Evolutionary conservation across 2,113 vertebrate genomes (phyloP).

Genomic region (Apteryx owenii): DNA sequence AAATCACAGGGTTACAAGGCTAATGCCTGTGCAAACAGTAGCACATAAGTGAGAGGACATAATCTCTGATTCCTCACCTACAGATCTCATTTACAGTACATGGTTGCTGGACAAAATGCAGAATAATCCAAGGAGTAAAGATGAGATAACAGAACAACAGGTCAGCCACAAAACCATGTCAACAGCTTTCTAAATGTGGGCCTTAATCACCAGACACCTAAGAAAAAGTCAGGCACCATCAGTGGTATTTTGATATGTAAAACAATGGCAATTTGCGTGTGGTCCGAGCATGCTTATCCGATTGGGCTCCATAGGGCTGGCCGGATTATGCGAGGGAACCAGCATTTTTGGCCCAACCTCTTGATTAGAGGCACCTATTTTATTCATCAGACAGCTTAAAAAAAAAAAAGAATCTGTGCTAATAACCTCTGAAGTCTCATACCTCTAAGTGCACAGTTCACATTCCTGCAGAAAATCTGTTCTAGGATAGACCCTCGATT

Average conservation of each 20-base stretch:
- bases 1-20: background rate
- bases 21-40: background rate
- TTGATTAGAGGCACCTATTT: background rate
- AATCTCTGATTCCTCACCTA: background rate
- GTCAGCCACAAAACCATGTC: background rate
- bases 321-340: background rate
- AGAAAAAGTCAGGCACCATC: background rate
- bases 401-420: background rate
- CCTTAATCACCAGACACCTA: background rate
- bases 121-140: background rate
- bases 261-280: background rate
- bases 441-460: background rate
- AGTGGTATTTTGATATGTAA: background rate
- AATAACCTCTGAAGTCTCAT: background rate
- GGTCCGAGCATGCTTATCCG: background rate
- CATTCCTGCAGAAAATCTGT: background rate
- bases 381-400: background rate
- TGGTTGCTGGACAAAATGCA: background rate
- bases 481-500: background rate
- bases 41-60: background rate
- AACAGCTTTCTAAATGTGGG: background rate
- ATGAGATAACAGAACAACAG: background rate
- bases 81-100: background rate
- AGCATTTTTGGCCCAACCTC: rapidly evolving
- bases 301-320: background rate